These are phyloP conservation scores for Agrypnia vestita DNA, from an alignment of 1,140 invertebrate genomes.

Conservation along the genomic window DNA sequence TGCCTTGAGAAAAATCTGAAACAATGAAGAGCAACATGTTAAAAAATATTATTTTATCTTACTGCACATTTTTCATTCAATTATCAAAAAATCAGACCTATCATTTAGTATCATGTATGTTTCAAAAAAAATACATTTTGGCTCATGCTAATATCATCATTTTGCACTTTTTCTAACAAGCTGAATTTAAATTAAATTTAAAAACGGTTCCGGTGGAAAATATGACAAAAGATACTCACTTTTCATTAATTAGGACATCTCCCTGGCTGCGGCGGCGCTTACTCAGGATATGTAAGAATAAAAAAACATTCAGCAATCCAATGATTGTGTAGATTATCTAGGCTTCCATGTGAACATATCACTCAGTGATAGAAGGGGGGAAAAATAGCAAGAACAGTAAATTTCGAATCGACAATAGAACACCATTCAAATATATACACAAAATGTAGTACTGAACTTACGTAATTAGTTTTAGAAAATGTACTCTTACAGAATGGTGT, in stretches of 20 bases:
- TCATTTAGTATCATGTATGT: constrained; percentile 58
- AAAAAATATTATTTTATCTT: background rate
- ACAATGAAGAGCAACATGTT: constrained; percentile 38
- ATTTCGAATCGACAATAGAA: background rate
- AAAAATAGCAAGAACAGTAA: background rate
- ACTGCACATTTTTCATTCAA: no score
- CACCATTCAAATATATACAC: constrained; percentile 4
- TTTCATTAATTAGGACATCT: background rate
- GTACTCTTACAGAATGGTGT: background rate
- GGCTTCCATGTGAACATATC: constrained; percentile 17
- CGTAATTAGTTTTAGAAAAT: background rate
- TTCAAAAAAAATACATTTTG: constrained; percentile 56
- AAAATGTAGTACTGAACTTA: background rate
- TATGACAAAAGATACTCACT: constrained; percentile 27
- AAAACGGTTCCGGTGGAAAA: background rate
- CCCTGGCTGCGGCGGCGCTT: background rate
- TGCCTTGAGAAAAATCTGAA: constrained; percentile 16
- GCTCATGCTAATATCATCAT: constrained; percentile 58
- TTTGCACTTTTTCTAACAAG: background rate
- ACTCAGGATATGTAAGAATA: constrained; percentile 13
- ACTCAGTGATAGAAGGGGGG: constrained; percentile 15
- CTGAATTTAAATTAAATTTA: constrained; percentile 8
- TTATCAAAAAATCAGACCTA: constrained; percentile 51
- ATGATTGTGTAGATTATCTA: constrained; percentile 14
- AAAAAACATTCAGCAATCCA: constrained; percentile 20